Evolutionary conservation across 2,113 vertebrate species (phyloP).

Genomic region (Australoheros scitulus): DNA sequence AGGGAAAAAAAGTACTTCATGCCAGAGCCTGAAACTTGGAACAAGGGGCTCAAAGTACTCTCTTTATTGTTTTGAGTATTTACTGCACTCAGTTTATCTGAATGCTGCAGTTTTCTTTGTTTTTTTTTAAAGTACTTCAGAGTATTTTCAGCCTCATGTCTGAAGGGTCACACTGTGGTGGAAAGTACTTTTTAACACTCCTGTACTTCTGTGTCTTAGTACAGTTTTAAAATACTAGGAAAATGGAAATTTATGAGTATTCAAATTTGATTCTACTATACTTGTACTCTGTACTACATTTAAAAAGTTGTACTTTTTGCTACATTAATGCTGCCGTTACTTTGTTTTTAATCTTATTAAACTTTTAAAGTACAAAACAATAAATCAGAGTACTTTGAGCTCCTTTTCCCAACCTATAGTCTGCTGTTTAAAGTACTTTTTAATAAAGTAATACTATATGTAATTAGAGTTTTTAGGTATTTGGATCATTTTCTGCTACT

Average conservation of each 20-base stretch:
- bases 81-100: not conserved
- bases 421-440: not conserved
- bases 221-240: no score
- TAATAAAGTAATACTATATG: not conserved
- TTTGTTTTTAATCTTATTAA: not conserved
- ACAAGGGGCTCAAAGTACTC: not conserved
- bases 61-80: not conserved
- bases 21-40: not conserved
- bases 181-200: not conserved
- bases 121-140: not conserved
- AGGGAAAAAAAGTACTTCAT: accelerated
- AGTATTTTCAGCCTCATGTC: not conserved
- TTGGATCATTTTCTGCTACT: not conserved
- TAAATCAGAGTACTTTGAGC: not conserved
- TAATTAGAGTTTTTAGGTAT: not conserved
- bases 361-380: not conserved
- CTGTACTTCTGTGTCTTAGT: no score
- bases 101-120: not conserved
- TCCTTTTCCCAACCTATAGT: not conserved
- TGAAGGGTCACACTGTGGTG: not conserved
- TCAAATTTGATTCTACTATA: not conserved
- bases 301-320: not conserved
- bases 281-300: not conserved
- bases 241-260: not conserved
- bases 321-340: not conserved